Percentiles rank a stretch among this genome's conserved stretches.
phyloP scores from a whole-genome alignment of 2,113 vertebrate genomes.

The Aspiorhynchus laticeps region DNA sequence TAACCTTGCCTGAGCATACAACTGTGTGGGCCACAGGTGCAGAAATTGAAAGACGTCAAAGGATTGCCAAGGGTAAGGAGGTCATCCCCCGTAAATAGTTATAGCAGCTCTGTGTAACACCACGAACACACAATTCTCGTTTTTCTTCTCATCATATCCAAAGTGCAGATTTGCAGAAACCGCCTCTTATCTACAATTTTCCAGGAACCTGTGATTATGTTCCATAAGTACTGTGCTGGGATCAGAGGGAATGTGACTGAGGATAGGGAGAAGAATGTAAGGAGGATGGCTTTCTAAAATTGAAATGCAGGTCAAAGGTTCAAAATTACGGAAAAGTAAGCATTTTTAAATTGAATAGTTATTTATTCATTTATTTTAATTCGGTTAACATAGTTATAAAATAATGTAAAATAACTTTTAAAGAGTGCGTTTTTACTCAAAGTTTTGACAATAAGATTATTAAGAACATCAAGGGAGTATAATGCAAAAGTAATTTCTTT shows the following conservation, averaged over 20 bases:
- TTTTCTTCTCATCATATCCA: conserved; percentile 54
- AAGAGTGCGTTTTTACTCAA: background rate
- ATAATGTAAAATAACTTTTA: background rate
- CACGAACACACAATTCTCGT: conserved; percentile 3
- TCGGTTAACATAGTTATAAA: background rate
- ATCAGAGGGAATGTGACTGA: conserved; percentile 57
- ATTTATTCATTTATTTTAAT: background rate
- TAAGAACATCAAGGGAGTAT: too few species aligned
- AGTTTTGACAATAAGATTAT: background rate
- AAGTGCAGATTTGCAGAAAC: conserved; percentile 60
- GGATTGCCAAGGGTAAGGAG: conserved; percentile 66
- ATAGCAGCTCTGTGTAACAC: conserved; percentile 53
- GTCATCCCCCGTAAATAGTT: conserved; percentile 68
- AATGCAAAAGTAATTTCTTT: background rate
- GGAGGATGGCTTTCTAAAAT: background rate
- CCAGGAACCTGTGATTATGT: conserved; percentile 66
- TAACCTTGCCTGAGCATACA: conserved; percentile 63
- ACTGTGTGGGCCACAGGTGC: conserved; percentile 60
- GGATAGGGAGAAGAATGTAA: conserved; percentile 54
- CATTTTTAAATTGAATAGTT: background rate
- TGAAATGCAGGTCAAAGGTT: background rate
- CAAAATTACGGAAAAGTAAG: background rate
- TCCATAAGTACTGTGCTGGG: conserved; percentile 56
- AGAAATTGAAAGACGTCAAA: conserved; percentile 62
- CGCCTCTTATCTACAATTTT: conserved; percentile 62